A percentile compares a stretch with the other conserved stretches of the same genome.
phyloP scores from a whole-genome alignment of 1,140 invertebrate genomes.

The Paramacrobiotus metropolitanus region DNA sequence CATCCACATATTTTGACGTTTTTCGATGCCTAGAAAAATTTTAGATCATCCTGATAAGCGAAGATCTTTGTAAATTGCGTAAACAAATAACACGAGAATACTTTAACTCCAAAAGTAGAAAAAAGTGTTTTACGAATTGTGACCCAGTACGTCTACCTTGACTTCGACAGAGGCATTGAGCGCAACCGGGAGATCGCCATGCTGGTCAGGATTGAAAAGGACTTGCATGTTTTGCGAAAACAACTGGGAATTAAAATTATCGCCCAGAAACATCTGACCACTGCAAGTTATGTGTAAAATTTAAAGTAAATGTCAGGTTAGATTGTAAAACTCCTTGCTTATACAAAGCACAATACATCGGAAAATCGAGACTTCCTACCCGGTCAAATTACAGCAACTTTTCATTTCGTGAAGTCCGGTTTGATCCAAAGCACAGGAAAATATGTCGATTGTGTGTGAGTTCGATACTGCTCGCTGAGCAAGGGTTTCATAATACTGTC shows the following conservation, averaged over 20 bases:
- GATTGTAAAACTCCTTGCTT: too few relatives aligned
- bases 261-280: slow-evolving; percentile 98
- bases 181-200: slow-evolving; percentile 83
- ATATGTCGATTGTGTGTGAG: slow-evolving; percentile 92
- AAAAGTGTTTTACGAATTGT: too few relatives aligned
- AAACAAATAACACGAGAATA: background rate
- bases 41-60: background rate
- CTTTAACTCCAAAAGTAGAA: too few relatives aligned
- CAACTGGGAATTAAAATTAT: slow-evolving; percentile 91
- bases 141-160: slow-evolving; percentile 32
- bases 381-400: slow-evolving; percentile 81
- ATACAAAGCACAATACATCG: background rate
- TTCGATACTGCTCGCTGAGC: slow-evolving; percentile 71
- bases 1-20: slow-evolving; percentile 57
- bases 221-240: slow-evolving; percentile 98
- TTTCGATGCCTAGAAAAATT: slow-evolving; percentile 29
- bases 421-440: slow-evolving; percentile 93
- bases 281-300: too few relatives aligned
- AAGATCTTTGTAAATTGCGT: background rate
- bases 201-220: slow-evolving; percentile 78
- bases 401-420: slow-evolving; percentile 98
- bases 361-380: slow-evolving; percentile 28
- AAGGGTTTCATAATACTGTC: slow-evolving; percentile 65
- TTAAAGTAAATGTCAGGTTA: slow-evolving; percentile 11
- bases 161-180: slow-evolving; percentile 91